phyloP scores from a whole-genome alignment of 2,888 invertebrate species.

The Drosophila infuscata region DNA sequence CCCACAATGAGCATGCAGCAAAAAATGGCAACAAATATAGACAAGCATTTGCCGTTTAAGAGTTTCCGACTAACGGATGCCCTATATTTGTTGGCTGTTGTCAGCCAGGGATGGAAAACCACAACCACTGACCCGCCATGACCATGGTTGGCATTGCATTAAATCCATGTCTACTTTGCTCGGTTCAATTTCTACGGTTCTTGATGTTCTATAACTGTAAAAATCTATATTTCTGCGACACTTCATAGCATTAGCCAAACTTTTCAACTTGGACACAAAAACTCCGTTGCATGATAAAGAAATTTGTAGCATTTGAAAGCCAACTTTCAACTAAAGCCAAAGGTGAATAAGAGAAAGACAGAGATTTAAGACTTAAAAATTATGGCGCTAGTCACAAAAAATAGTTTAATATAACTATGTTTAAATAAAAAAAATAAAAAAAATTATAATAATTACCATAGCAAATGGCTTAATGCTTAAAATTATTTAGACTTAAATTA shows the following conservation, averaged over 20 bases:
- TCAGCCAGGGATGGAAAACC: neutral
- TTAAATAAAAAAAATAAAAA: neutral
- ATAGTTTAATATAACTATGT: neutral
- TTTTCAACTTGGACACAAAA: neutral
- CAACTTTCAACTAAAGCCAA: neutral
- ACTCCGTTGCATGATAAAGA: neutral
- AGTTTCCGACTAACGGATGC: neutral
- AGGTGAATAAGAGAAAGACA: neutral
- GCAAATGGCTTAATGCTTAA: neutral
- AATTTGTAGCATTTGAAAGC: neutral
- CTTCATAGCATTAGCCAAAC: neutral
- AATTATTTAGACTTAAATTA: neutral
- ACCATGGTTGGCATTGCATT: neutral
- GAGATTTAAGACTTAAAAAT: neutral
- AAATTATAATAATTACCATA: neutral
- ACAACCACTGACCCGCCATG: neutral
- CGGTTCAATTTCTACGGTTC: neutral
- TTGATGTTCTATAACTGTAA: neutral
- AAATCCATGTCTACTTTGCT: neutral
- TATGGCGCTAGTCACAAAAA: neutral
- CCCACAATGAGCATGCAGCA: constrained; percentile 18
- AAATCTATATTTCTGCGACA: neutral
- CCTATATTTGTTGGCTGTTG: neutral
- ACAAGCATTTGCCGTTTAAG: neutral
- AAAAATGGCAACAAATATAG: constrained; percentile 2